phyloP scores from a whole-genome alignment of 2,888 invertebrate species.

The Synanthedon myopaeformis region DNA sequence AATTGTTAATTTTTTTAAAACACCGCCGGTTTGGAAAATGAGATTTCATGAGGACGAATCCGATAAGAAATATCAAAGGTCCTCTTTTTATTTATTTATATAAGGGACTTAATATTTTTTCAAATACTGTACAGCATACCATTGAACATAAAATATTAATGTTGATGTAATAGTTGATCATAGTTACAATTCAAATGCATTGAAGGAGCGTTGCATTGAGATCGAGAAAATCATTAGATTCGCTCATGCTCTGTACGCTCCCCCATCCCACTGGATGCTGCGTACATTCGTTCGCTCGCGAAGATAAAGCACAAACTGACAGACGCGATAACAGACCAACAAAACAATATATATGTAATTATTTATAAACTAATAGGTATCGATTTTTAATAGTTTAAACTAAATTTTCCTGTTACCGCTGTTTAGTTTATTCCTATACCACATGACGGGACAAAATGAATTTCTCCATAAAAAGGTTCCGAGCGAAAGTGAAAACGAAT shows the following conservation, averaged over 20 bases:
- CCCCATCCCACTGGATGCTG: constrained; percentile 42
- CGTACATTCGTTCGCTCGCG: constrained; percentile 11
- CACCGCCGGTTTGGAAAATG: too few species aligned
- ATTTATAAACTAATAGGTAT: neutral
- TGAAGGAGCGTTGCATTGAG: constrained; percentile 3
- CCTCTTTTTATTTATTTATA: too few species aligned
- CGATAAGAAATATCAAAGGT: too few species aligned
- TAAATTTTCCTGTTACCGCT: constrained; percentile 8
- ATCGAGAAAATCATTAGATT: constrained; percentile 57
- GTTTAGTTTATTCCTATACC: constrained; percentile 18
- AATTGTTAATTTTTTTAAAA: too few species aligned
- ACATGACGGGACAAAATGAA: constrained; percentile 49
- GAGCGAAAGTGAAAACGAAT: constrained; percentile 40
- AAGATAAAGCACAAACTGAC: neutral
- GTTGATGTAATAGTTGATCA: too few species aligned
- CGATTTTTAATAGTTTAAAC: neutral
- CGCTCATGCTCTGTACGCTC: constrained; percentile 56
- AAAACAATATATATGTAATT: neutral
- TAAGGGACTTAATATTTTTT: too few species aligned
- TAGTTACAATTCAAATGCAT: too few species aligned
- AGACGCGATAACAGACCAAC: neutral
- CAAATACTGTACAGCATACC: too few species aligned
- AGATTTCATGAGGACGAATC: too few species aligned
- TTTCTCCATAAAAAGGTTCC: constrained; percentile 40
- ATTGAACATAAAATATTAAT: too few species aligned